These are phyloP conservation scores for Diarsia brunnea DNA, from an alignment of 2,888 invertebrate genomes.

Conservation along the genomic window DNA sequence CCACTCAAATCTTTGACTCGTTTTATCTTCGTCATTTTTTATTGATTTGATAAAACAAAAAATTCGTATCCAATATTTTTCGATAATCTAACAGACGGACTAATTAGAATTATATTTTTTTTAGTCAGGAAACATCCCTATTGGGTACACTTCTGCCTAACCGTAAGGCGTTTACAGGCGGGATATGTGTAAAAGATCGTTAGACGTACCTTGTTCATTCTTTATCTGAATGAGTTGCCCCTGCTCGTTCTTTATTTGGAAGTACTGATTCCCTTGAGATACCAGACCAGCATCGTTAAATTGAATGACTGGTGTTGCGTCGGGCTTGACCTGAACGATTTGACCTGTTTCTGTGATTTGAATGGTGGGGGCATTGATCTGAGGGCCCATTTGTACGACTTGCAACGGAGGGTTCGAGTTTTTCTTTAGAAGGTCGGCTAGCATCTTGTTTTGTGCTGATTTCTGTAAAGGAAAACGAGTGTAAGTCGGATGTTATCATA, in stretches of 20 bases:
- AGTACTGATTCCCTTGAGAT: conserved; percentile 79
- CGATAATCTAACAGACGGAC: too few relatives aligned
- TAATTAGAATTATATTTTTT: too few relatives aligned
- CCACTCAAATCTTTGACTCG: too few relatives aligned
- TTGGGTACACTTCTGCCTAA: too few relatives aligned
- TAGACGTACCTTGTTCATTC: conserved; percentile 81
- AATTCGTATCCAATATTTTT: too few relatives aligned
- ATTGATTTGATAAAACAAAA: too few relatives aligned
- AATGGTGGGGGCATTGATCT: conserved; percentile 87
- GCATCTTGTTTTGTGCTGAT: conserved; percentile 93
- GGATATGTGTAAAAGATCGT: too few relatives aligned
- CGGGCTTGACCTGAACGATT: conserved; percentile 86
- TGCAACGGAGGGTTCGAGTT: conserved; percentile 91
- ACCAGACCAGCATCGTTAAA: conserved; percentile 78
- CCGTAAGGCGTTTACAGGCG: too few relatives aligned
- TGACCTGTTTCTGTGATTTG: conserved; percentile 88
- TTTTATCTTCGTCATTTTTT: too few relatives aligned
- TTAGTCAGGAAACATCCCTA: too few relatives aligned
- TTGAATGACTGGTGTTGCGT: conserved; percentile 81
- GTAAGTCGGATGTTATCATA: neutral
- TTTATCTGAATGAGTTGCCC: conserved; percentile 87
- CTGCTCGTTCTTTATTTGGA: conserved; percentile 87
- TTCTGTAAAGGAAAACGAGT: conserved; percentile 74
- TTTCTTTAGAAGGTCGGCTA: conserved; percentile 95
- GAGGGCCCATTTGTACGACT: conserved; percentile 86